These are phyloP conservation scores for Sabatieria punctata DNA, from an alignment of 2,888 invertebrate species.

Conservation along the genomic window DNA sequence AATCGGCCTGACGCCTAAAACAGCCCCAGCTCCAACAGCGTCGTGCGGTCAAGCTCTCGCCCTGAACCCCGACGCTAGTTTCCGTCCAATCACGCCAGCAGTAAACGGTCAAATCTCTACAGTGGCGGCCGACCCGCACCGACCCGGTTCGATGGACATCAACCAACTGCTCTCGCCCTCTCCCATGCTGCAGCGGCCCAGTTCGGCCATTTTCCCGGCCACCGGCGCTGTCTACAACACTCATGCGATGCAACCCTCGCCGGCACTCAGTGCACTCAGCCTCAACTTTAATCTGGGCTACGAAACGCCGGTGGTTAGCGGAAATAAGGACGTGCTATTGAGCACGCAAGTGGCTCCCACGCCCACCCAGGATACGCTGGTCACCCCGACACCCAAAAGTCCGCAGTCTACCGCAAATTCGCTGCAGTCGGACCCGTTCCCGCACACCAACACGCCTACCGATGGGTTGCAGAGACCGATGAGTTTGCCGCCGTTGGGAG, in stretches of 20 bases:
- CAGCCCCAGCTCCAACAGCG: conserved; percentile 55
- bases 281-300: conserved; percentile 4
- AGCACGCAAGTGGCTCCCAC: conserved; percentile 8
- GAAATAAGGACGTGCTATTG: conserved; percentile 12
- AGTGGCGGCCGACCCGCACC: too few relatives aligned
- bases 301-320: not conserved
- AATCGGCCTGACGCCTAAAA: conserved; percentile 63
- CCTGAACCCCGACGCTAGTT: not conserved
- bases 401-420: conserved; percentile 3
- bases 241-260: conserved; percentile 9
- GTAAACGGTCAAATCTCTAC: too few relatives aligned
- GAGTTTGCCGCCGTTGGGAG: conserved; percentile 6
- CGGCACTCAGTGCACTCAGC: conserved; percentile 10
- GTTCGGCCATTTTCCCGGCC: conserved; percentile 11
- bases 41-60: conserved; percentile 19
- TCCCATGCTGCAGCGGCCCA: conserved; percentile 11
- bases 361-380: conserved; percentile 2
- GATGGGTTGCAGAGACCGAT: conserved; percentile 6
- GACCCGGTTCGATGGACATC: conserved; percentile 10
- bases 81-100: conserved; percentile 5
- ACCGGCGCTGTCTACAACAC: conserved; percentile 9
- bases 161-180: conserved; percentile 9
- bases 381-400: conserved; percentile 5
- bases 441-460: conserved; percentile 1
- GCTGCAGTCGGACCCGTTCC: conserved; percentile 6